phyloP scores from a whole-genome alignment of 2,888 invertebrate species.

The Nemotelus nigrinus region DNA sequence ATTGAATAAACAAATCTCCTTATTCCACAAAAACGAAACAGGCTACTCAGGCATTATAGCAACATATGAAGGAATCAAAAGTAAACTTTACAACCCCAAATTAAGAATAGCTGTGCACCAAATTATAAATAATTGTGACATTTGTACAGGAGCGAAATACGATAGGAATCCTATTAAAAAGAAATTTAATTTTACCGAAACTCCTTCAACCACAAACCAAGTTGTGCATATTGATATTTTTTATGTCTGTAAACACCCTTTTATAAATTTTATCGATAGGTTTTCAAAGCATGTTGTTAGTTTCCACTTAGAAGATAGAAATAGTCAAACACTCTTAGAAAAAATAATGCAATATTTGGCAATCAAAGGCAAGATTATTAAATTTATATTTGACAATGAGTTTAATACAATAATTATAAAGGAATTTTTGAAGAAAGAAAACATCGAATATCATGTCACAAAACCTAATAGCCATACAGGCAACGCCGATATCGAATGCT shows the following conservation, averaged over 20 bases:
- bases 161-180: too few species aligned
- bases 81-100: not conserved
- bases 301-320: not conserved
- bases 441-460: constrained; percentile 12
- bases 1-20: too few species aligned
- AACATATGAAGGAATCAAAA: not conserved
- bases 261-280: not conserved
- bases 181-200: too few species aligned
- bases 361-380: not conserved
- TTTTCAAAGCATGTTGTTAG: not conserved
- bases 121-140: too few species aligned
- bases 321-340: constrained; percentile 9
- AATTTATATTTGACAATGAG: not conserved
- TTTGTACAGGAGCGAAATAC: too few species aligned
- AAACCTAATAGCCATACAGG: not conserved
- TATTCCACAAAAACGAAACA: too few species aligned
- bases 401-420: not conserved
- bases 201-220: too few species aligned
- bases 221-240: too few species aligned
- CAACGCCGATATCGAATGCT: too few species aligned
- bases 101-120: not conserved
- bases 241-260: too few species aligned
- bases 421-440: not conserved
- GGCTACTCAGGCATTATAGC: constrained; percentile 36
- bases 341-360: constrained; percentile 4